These are phyloP conservation scores for Furcifer pardalis DNA, from an alignment of 2,797 vertebrate species.

Conservation along the genomic window DNA sequence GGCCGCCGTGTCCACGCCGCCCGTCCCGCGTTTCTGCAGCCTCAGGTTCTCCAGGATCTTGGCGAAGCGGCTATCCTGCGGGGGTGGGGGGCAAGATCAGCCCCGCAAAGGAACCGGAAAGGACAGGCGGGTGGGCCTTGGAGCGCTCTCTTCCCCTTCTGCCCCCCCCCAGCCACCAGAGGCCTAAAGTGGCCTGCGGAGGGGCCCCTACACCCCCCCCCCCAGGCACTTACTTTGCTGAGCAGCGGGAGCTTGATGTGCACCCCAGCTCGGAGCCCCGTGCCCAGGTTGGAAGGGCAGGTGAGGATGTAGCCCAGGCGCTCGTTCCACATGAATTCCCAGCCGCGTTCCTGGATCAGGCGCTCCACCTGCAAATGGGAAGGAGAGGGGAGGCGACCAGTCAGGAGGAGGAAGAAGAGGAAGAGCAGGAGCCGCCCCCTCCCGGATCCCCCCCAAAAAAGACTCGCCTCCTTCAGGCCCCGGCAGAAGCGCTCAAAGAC, in stretches of 20 bases:
- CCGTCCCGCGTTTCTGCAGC: constrained; percentile 95
- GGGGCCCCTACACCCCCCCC: too few relatives aligned
- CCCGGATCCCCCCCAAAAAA: too few relatives aligned
- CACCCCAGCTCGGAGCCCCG: constrained; percentile 93
- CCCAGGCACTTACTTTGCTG: constrained; percentile 93
- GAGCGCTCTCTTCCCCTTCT: not conserved
- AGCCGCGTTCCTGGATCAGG: constrained; percentile 93
- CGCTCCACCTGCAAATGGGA: constrained; percentile 85
- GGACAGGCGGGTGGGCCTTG: too few relatives aligned
- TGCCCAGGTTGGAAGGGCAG: constrained; percentile 97
- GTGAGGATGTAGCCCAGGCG: constrained; percentile 93
- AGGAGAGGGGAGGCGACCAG: too few relatives aligned
- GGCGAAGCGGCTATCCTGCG: constrained; percentile 85
- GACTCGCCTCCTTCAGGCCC: constrained; percentile 90
- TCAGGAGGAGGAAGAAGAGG: too few relatives aligned
- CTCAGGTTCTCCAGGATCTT: constrained; percentile 95
- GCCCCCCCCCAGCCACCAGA: too few relatives aligned
- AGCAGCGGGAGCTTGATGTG: constrained; percentile 93
- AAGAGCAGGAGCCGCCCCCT: fast-evolving
- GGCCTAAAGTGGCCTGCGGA: too few relatives aligned
- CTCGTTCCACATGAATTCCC: constrained; percentile 99
- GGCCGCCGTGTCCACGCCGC: constrained; percentile 93
- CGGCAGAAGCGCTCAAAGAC: constrained; percentile 96
- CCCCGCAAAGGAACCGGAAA: not conserved
- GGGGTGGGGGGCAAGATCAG: not conserved